These are phyloP conservation scores for Barbus barbus DNA, from an alignment of 2,113 vertebrate species.

Conservation along the genomic window DNA sequence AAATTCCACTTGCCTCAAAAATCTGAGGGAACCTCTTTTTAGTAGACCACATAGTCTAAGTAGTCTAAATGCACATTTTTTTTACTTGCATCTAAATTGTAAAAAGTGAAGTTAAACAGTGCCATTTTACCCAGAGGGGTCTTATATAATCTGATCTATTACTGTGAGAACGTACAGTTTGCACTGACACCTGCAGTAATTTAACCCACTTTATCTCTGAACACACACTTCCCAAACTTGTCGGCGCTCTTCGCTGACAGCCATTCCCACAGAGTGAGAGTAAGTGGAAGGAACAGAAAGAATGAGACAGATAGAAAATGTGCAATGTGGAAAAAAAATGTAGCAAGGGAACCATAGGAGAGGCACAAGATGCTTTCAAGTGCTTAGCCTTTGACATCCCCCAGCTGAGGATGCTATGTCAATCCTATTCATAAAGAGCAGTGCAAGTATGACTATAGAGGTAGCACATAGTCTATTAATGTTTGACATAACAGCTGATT, in stretches of 20 bases:
- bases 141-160: neutral
- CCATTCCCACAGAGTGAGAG: slow-evolving; percentile 26
- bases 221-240: neutral
- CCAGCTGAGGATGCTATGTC: slow-evolving; percentile 27
- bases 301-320: slow-evolving; percentile 15
- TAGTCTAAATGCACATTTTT: too few species aligned
- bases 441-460: neutral
- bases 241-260: slow-evolving; percentile 52
- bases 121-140: neutral
- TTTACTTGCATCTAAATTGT: neutral
- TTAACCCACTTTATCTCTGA: slow-evolving; percentile 22
- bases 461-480: slow-evolving; percentile 38
- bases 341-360: slow-evolving; percentile 1
- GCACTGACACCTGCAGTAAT: slow-evolving; percentile 17
- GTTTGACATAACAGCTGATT: slow-evolving; percentile 55
- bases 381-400: slow-evolving; percentile 24
- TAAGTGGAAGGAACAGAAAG: neutral
- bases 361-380: slow-evolving; percentile 24
- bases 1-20: neutral
- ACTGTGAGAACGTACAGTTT: neutral
- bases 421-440: slow-evolving; percentile 15
- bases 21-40: neutral
- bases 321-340: slow-evolving; percentile 2
- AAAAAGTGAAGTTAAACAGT: neutral
- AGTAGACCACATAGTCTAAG: too few species aligned